Conservation (phyloP, 35 echinoderm and acorn worm genomes). For the Chiridota heheva region DNA sequence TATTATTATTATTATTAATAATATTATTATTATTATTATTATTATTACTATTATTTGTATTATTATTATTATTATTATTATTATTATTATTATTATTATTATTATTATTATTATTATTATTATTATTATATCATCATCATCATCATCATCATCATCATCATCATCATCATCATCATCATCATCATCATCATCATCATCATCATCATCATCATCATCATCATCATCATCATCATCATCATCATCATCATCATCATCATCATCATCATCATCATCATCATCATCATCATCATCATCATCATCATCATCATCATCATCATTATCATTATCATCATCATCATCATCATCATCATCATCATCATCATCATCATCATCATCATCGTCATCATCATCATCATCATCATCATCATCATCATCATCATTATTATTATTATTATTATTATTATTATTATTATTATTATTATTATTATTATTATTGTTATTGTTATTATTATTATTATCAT, state of each 20-base stretch:
- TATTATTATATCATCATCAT: too few species aligned
- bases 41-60: too few species aligned
- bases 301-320: constrained; percentile 7
- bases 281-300: constrained; percentile 6
- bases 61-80: too few species aligned
- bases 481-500: too few species aligned
- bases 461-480: too few species aligned
- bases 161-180: constrained; percentile 6
- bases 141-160: not conserved
- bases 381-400: not conserved
- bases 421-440: too few species aligned
- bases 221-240: constrained; percentile 5
- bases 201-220: constrained; percentile 5
- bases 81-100: too few species aligned
- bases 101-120: too few species aligned
- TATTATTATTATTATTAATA: too few species aligned
- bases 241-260: constrained; percentile 5
- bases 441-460: too few species aligned
- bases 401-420: too few species aligned
- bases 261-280: constrained; percentile 5
- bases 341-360: constrained; percentile 5
- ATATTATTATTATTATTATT: too few species aligned
- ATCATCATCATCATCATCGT: not conserved
- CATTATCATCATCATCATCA: constrained; percentile 6
- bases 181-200: constrained; percentile 6